Evolutionary conservation across 2,113 vertebrate genomes (phyloP).

Genomic region (Varanus komodoensis): DNA sequence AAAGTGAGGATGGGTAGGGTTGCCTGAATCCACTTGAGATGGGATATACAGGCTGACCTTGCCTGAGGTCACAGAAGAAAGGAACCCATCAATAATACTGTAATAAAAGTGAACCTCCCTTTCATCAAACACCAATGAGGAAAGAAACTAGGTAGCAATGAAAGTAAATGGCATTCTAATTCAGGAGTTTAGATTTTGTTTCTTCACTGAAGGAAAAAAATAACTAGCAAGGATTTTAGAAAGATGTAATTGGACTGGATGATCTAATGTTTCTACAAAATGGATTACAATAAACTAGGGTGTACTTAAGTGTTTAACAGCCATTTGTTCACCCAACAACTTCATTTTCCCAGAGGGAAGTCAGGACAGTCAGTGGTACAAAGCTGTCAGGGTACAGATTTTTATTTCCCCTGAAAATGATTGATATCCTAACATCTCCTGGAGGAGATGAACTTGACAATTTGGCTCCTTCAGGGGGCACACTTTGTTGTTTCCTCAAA

Average conservation of each 20-base stretch:
- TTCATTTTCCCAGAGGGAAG: neutral
- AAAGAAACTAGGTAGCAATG: constrained; percentile 1
- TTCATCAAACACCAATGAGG: neutral
- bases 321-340: neutral
- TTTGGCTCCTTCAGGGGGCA: neutral
- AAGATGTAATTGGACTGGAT: neutral
- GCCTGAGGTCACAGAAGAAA: constrained; percentile 87
- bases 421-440: neutral
- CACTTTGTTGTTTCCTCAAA: neutral
- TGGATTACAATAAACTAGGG: neutral
- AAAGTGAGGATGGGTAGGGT: constrained; percentile 84
- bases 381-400: neutral
- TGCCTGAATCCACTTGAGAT: constrained; percentile 87
- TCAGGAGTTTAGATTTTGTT: neutral
- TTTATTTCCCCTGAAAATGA: neutral
- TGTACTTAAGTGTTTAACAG: neutral
- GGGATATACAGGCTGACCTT: constrained; percentile 88
- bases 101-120: constrained; percentile 52
- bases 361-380: neutral
- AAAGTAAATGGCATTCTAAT: neutral
- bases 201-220: neutral
- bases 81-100: constrained; percentile 81
- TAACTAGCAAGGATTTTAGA: neutral
- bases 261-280: neutral
- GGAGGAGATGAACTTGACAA: neutral